These are phyloP conservation scores for Drosophila nr. perissopoda DNA, from an alignment of 2,888 invertebrate genomes.

Conservation along the genomic window DNA sequence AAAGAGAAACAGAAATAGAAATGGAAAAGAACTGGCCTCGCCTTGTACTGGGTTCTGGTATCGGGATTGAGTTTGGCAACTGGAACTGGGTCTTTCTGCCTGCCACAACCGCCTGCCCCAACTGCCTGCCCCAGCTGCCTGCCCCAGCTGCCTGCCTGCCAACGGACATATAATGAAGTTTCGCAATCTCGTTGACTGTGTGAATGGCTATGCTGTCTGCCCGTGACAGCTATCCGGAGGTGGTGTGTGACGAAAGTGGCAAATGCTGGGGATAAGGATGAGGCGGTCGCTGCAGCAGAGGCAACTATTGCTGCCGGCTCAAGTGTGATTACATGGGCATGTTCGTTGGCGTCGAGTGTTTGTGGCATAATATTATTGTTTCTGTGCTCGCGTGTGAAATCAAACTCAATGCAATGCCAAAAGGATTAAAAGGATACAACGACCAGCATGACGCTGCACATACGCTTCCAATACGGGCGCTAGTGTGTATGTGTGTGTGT, in stretches of 20 bases:
- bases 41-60: constrained; percentile 13
- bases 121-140: background rate
- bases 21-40: constrained; percentile 65
- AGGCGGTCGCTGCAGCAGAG: background rate
- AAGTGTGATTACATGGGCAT: constrained; percentile 80
- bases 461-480: constrained; percentile 29
- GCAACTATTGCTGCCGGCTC: constrained; percentile 66
- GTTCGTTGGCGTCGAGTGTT: constrained; percentile 75
- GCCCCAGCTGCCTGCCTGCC: constrained; percentile 22
- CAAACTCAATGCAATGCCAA: constrained; percentile 78
- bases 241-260: constrained; percentile 6
- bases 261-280: constrained; percentile 5
- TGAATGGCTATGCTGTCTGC: constrained; percentile 41
- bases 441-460: constrained; percentile 55
- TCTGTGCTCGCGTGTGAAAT: constrained; percentile 80
- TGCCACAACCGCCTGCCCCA: constrained; percentile 7
- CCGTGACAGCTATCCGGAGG: constrained; percentile 38
- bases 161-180: constrained; percentile 76
- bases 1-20: constrained; percentile 49
- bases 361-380: constrained; percentile 81
- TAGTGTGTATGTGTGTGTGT: background rate
- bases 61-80: constrained; percentile 4
- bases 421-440: constrained; percentile 77
- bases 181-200: constrained; percentile 73
- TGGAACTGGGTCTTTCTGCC: constrained; percentile 38